Evolutionary conservation across 2,797 vertebrate species (phyloP), one percentile per base, ranked within the genome.

Genomic region (Erpetoichthys calabaricus): DNA sequence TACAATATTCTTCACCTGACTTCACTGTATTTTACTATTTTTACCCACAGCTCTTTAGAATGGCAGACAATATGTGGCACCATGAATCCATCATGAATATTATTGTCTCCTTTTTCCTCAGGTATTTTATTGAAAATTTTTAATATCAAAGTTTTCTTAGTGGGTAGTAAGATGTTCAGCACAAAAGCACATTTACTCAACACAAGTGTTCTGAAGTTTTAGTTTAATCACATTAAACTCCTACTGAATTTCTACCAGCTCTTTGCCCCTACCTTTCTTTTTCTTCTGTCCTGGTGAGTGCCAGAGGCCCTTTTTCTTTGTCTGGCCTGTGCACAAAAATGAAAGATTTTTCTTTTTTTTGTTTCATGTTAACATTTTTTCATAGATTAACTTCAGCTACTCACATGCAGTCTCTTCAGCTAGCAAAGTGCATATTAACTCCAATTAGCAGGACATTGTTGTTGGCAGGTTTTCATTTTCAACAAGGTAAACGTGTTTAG

Each of bases 241-340:
- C 25, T 25, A 25, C 25, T 25, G 25, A 43, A 42, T 7, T 42
- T n/a, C 10, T 41, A 54, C 42, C 41, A 54, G 41, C 53, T 41
- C 7, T 42, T 54, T 54, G 25, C 53, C 41, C 53, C 53, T 54
- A 54, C 53, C 53, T 54, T 54, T 54, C 25, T 7, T 25, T 54
- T 54, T 42, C 53, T 54, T 54, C 53, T 7, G 53, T n/a, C 41
- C 53, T 3, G 6, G 25, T 42, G 4, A 42, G 25, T 54, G 53
- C 7, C 41, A 54, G 53, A 54, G 41, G 53, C 53, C 53, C 42
- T 42, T 42, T 54, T 42, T 8, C 53, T 7, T 54, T 54, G 42
- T 54, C 53, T 54, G 42, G 42, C 44, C 53, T 54, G 53, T 43
- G 44, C 53, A 54, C 53, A 54, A 42, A 54, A 54, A 54, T 54